phyloP scores from a whole-genome alignment of 2,797 vertebrate genomes.

The Darevskia mixta region DNA sequence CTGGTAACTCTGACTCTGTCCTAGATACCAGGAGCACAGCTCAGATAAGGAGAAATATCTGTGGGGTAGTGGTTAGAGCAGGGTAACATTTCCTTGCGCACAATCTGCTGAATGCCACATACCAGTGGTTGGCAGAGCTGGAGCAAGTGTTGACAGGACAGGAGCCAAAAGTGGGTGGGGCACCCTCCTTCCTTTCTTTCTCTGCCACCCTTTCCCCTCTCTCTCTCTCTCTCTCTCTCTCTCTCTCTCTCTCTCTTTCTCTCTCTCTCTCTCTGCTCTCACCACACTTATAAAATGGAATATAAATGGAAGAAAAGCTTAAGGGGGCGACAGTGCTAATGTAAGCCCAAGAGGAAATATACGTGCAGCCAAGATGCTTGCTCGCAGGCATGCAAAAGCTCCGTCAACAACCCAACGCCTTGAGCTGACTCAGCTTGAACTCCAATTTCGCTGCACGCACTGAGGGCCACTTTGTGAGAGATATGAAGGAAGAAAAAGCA shows the following conservation, averaged over 20 bases:
- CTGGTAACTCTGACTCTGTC: background rate
- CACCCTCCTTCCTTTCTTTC: too few species aligned
- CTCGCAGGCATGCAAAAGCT: background rate
- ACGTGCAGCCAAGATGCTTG: background rate
- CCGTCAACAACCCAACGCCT: background rate
- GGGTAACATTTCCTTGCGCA: too few species aligned
- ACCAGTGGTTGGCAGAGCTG: too few species aligned
- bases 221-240: too few species aligned
- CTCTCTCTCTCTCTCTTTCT: too few species aligned
- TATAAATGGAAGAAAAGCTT: background rate
- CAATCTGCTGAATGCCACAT: too few species aligned
- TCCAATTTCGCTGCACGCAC: background rate
- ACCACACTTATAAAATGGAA: background rate
- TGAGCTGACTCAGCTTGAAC: background rate
- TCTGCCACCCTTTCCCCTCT: too few species aligned
- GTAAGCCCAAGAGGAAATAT: background rate
- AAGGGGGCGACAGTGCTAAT: background rate
- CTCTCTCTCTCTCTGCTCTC: too few species aligned
- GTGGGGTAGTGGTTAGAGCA: background rate
- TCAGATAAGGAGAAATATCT: background rate
- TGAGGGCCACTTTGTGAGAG: background rate
- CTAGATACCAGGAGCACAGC: background rate
- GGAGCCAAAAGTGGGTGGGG: too few species aligned
- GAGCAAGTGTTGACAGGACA: too few species aligned
- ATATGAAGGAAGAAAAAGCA: background rate